Conservation (phyloP, 2,888 invertebrate genomes). For the Dioctria rufipes region DNA sequence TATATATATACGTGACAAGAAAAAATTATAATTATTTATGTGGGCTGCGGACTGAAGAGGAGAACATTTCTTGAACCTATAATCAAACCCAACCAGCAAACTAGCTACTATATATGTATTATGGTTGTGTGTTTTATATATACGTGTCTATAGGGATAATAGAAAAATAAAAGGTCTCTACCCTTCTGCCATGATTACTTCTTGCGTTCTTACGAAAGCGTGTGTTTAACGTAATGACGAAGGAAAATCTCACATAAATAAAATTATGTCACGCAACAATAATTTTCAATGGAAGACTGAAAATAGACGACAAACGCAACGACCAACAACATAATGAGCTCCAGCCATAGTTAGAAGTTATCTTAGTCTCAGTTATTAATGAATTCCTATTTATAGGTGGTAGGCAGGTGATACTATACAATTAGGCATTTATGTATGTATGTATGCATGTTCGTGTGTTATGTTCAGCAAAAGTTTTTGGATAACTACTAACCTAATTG, state of each 20-base stretch:
- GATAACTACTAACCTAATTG: no score
- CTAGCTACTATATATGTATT: no score
- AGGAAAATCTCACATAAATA: constrained; percentile 34
- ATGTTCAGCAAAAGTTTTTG: no score
- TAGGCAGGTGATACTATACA: not conserved
- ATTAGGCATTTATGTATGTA: not conserved
- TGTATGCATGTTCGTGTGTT: no score
- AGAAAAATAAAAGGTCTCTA: constrained; percentile 10
- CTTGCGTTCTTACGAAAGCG: not conserved
- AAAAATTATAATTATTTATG: constrained; percentile 4
- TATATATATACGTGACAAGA: not conserved
- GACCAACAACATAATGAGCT: not conserved
- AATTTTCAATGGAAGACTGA: constrained; percentile 19
- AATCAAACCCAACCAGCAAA: no score
- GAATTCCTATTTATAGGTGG: constrained; percentile 21
- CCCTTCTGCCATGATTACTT: not conserved
- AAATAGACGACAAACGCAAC: constrained; percentile 4
- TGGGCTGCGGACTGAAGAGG: not conserved
- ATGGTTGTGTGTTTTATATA: no score
- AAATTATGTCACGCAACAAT: constrained; percentile 44
- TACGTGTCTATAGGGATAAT: constrained; percentile 3
- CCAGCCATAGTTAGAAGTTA: no score
- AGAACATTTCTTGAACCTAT: no score
- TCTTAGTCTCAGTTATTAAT: constrained; percentile 25
- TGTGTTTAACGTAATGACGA: not conserved